Evolutionary conservation across 2,113 vertebrate genomes (phyloP).

Genomic region (Puntigrus tetrazona): DNA sequence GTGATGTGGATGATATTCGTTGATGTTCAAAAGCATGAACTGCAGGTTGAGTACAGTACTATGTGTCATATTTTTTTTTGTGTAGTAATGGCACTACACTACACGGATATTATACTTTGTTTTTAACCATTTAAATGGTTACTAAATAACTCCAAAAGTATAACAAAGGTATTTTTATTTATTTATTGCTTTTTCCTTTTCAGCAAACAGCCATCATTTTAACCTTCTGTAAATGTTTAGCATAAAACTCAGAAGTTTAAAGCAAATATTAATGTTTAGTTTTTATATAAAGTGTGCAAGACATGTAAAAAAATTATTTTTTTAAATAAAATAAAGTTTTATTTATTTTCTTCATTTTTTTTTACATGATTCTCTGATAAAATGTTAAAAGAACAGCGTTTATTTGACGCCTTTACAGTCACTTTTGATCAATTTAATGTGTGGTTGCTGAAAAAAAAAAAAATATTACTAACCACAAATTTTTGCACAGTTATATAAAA

Average conservation of each 20-base stretch:
- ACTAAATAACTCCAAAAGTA: not conserved
- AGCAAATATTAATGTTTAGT: not conserved
- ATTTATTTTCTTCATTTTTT: too few relatives aligned
- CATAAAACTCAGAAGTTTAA: not conserved
- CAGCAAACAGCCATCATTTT: not conserved
- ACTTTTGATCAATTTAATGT: not conserved
- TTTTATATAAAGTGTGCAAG: not conserved
- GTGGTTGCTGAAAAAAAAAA: not conserved
- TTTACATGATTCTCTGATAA: too few relatives aligned
- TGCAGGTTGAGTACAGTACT: not conserved
- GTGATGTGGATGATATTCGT: constrained; percentile 1
- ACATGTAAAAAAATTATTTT: not conserved
- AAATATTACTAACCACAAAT: not conserved
- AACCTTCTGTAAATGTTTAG: not conserved
- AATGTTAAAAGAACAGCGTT: too few relatives aligned
- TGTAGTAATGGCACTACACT: not conserved
- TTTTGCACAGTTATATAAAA: not conserved
- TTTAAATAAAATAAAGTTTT: not conserved
- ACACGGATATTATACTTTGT: not conserved
- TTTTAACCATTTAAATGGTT: not conserved
- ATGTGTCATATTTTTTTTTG: not conserved
- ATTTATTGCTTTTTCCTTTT: not conserved
- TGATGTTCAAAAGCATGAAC: constrained; percentile 8
- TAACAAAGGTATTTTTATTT: not conserved
- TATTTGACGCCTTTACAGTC: too few relatives aligned